These are phyloP conservation scores for Gerris lacustris DNA, from an alignment of 2,888 invertebrate species.

Conservation along the genomic window DNA sequence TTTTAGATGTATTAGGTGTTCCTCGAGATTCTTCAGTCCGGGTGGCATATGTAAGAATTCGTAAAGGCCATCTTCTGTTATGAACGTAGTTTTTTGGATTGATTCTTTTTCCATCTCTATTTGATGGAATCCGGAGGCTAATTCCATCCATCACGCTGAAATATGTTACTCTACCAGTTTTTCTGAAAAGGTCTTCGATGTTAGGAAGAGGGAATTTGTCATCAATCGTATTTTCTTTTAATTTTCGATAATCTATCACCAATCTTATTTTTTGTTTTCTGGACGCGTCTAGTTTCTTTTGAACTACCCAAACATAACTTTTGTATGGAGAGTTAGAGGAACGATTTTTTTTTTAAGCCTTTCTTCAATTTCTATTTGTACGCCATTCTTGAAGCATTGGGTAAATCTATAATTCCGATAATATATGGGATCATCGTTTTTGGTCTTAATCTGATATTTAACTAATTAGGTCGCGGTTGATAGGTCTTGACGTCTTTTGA, in stretches of 20 bases:
- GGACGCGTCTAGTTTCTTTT: conserved; percentile 16
- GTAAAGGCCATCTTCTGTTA: conserved; percentile 14
- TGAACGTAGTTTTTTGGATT: conserved; percentile 19
- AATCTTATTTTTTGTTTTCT: conserved; percentile 16
- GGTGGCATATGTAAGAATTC: conserved; percentile 14
- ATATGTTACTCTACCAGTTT: conserved; percentile 17
- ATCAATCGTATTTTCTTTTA: conserved; percentile 18
- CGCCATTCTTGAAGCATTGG: conserved; percentile 16
- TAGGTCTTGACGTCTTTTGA: conserved; percentile 15
- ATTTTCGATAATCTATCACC: conserved; percentile 18
- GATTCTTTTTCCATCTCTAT: conserved; percentile 15
- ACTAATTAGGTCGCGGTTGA: conserved; percentile 13
- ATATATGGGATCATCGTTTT: conserved; percentile 18
- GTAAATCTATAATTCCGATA: conserved; percentile 20
- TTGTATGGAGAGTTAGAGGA: conserved; percentile 18
- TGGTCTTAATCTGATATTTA: conserved; percentile 20
- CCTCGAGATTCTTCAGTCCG: conserved; percentile 7
- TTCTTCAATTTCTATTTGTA: conserved; percentile 17
- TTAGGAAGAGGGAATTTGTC: conserved; percentile 19
- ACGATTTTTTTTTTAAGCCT: conserved; percentile 18
- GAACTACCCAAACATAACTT: conserved; percentile 17
- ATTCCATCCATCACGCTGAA: conserved; percentile 15
- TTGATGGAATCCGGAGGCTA: conserved; percentile 20
- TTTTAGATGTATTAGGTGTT: no score
- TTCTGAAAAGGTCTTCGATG: conserved; percentile 18